Conservation (phyloP, 2,797 vertebrate genomes). For the Ceryle rudis region DNA sequence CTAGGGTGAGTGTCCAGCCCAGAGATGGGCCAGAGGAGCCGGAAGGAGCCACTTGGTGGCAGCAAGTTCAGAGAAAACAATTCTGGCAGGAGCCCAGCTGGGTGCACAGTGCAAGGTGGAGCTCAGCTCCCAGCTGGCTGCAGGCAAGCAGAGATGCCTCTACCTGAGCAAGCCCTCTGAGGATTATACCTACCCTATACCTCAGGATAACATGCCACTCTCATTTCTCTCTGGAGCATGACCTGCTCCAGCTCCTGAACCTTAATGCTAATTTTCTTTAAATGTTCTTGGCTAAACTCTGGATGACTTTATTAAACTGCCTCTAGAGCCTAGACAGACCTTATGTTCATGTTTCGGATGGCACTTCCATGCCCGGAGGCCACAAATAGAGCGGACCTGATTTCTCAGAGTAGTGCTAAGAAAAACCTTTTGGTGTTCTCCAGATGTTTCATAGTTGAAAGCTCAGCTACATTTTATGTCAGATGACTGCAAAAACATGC, state of each 20-base stretch:
- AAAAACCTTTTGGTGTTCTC: background rate
- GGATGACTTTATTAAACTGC: background rate
- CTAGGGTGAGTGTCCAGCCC: background rate
- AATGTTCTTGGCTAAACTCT: background rate
- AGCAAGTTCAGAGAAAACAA: background rate
- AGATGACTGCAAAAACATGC: background rate
- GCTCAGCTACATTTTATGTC: background rate
- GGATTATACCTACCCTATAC: background rate
- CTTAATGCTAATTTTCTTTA: background rate
- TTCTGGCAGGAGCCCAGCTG: background rate
- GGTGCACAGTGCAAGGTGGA: background rate
- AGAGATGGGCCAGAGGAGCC: background rate
- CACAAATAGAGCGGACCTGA: background rate
- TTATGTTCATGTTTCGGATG: background rate
- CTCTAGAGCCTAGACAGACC: background rate
- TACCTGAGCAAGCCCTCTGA: background rate
- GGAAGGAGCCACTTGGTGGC: background rate
- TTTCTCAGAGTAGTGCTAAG: slow-evolving; percentile 5
- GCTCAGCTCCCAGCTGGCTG: background rate
- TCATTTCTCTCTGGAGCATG: background rate
- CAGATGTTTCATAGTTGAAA: slow-evolving; percentile 44
- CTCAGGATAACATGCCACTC: background rate
- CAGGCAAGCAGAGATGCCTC: background rate
- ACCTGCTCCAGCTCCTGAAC: background rate
- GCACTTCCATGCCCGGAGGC: background rate